phyloP scores from a whole-genome alignment of 2,113 vertebrate species.

The Neoarius graeffei region DNA sequence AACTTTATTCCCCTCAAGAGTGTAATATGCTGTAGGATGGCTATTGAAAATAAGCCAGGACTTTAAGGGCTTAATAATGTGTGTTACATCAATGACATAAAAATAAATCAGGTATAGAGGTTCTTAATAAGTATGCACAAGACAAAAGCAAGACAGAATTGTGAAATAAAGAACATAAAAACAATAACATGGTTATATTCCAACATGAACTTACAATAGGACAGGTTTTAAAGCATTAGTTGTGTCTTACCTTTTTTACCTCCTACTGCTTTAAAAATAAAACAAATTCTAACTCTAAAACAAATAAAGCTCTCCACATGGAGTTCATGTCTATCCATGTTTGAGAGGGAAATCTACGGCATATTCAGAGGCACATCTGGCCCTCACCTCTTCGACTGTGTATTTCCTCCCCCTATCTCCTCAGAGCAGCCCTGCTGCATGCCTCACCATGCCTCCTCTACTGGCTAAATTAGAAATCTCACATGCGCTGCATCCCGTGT shows the following conservation, averaged over 20 bases:
- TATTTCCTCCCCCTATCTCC: conserved; percentile 23
- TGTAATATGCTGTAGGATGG: background rate
- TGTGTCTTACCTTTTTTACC: background rate
- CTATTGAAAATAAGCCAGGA: background rate
- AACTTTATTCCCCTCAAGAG: background rate
- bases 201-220: background rate
- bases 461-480: conserved; percentile 68
- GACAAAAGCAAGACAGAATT: background rate
- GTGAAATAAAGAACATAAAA: background rate
- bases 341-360: conserved; percentile 34
- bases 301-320: conserved; percentile 17
- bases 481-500: conserved; percentile 8
- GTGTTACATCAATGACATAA: background rate
- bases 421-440: conserved; percentile 1
- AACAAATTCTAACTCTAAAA: background rate
- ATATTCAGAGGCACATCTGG: conserved; percentile 33
- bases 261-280: background rate
- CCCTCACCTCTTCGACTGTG: conserved; percentile 51
- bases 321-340: conserved; percentile 30
- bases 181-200: background rate
- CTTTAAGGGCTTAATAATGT: background rate
- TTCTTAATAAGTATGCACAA: background rate
- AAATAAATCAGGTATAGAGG: background rate
- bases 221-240: background rate
- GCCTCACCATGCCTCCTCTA: conserved; percentile 13